Percentiles rank a stretch among this genome's conserved stretches.
phyloP scores from a whole-genome alignment of 2,113 vertebrate species.

The Pontoporia blainvillei region DNA sequence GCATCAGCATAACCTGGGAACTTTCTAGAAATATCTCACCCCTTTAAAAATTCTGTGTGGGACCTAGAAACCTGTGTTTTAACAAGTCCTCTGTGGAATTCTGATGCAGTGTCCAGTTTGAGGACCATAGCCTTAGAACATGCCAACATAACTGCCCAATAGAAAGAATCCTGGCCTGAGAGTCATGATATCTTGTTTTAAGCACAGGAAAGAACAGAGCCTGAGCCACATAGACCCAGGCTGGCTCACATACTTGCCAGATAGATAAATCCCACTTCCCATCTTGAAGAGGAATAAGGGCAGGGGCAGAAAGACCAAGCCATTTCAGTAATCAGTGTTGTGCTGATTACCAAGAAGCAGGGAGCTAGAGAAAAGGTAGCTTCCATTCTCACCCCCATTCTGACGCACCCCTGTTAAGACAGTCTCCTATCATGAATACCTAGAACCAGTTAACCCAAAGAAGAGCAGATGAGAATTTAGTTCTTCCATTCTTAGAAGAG shows the following conservation, averaged over 20 bases:
- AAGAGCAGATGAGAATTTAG: background rate
- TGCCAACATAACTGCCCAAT: background rate
- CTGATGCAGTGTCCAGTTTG: background rate
- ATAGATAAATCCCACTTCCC: background rate
- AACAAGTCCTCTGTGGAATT: background rate
- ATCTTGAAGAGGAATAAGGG: background rate
- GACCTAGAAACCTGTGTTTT: background rate
- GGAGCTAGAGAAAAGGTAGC: background rate
- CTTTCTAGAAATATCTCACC: background rate
- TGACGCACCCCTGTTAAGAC: background rate
- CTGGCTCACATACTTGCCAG: background rate
- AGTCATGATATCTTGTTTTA: background rate
- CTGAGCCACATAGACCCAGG: too few relatives aligned
- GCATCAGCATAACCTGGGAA: background rate
- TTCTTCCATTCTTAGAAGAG: slow-evolving; percentile 33
- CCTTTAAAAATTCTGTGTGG: background rate
- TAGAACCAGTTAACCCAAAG: background rate
- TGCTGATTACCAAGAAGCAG: background rate
- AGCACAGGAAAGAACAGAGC: background rate
- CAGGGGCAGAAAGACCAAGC: background rate
- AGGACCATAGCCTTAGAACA: background rate
- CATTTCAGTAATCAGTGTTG: background rate
- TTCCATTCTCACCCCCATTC: background rate
- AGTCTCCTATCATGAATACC: background rate
- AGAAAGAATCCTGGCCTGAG: background rate